A percentile compares a stretch with the other conserved stretches of the same genome.
phyloP scores from a whole-genome alignment of 2,113 vertebrate genomes.

The Cyrtonyx montezumae region DNA sequence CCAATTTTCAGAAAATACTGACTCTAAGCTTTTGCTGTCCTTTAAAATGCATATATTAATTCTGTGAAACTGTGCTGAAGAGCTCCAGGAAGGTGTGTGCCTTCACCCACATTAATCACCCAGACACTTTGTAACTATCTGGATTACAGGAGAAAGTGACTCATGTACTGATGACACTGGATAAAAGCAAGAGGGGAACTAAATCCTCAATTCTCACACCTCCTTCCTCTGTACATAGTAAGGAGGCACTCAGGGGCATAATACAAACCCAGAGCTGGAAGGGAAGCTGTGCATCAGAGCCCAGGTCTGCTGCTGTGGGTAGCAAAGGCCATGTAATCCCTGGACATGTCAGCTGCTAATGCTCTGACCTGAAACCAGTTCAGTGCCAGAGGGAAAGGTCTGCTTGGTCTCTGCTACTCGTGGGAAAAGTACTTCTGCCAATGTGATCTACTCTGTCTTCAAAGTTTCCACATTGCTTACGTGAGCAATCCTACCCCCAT shows the following conservation, averaged over 20 bases:
- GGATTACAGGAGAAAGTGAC: conserved; percentile 20
- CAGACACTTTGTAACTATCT: background rate
- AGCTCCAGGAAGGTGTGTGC: background rate
- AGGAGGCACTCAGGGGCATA: background rate
- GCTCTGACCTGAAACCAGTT: background rate
- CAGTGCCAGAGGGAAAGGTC: background rate
- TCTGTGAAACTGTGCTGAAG: background rate
- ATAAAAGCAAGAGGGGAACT: background rate
- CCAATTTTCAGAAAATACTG: background rate
- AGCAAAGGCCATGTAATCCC: background rate
- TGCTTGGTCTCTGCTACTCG: background rate
- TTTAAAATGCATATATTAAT: background rate
- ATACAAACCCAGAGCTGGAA: background rate
- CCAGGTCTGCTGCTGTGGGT: accelerated
- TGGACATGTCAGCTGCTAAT: background rate
- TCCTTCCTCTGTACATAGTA: background rate
- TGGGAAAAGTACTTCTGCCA: background rate
- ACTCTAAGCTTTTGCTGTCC: background rate
- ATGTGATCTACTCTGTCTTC: background rate
- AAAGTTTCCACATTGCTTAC: background rate
- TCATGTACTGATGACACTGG: conserved; percentile 10
- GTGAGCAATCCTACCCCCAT: background rate
- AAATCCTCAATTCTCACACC: background rate
- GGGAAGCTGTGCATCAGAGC: background rate
- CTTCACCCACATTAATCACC: background rate